phyloP scores from a whole-genome alignment of 1,140 invertebrate genomes.

The Saccostrea echinata region DNA sequence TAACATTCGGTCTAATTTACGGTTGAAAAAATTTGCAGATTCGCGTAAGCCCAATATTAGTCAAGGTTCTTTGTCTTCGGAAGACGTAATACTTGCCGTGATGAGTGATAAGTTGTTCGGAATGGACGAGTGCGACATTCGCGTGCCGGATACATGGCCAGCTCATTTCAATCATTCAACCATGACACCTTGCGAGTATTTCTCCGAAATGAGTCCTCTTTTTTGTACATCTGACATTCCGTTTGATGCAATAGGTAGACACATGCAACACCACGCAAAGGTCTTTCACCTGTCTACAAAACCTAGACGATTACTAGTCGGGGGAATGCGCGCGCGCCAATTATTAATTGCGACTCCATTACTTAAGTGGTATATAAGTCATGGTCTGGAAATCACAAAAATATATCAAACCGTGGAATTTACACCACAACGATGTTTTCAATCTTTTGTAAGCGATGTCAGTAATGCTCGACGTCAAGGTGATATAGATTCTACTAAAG shows the following conservation, averaged over 20 bases:
- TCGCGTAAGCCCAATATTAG: not conserved
- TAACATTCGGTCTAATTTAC: not conserved
- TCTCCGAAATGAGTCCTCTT: constrained; percentile 52
- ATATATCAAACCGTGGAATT: constrained; percentile 61
- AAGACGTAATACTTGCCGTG: constrained; percentile 40
- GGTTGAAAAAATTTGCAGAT: constrained; percentile 42
- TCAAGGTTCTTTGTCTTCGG: constrained; percentile 21
- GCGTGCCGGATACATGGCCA: no score
- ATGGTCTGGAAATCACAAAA: constrained; percentile 53
- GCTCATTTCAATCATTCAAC: constrained; percentile 40
- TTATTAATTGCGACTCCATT: constrained; percentile 60
- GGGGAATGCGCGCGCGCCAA: constrained; percentile 51
- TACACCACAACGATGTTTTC: constrained; percentile 47
- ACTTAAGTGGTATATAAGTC: constrained; percentile 60
- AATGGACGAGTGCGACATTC: constrained; percentile 54
- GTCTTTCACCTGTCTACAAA: constrained; percentile 50
- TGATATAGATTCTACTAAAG: constrained; percentile 43
- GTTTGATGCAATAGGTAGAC: constrained; percentile 55
- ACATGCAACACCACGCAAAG: constrained; percentile 58
- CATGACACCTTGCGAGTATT: constrained; percentile 53
- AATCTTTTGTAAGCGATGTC: constrained; percentile 52
- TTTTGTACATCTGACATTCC: constrained; percentile 57
- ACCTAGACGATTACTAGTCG: constrained; percentile 53
- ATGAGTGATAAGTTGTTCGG: constrained; percentile 44
- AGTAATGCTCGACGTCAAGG: constrained; percentile 55